A percentile compares a stretch with the other conserved stretches of the same genome.
phyloP scores from a whole-genome alignment of 2,113 vertebrate species.

The Malaclemys terrapin region DNA sequence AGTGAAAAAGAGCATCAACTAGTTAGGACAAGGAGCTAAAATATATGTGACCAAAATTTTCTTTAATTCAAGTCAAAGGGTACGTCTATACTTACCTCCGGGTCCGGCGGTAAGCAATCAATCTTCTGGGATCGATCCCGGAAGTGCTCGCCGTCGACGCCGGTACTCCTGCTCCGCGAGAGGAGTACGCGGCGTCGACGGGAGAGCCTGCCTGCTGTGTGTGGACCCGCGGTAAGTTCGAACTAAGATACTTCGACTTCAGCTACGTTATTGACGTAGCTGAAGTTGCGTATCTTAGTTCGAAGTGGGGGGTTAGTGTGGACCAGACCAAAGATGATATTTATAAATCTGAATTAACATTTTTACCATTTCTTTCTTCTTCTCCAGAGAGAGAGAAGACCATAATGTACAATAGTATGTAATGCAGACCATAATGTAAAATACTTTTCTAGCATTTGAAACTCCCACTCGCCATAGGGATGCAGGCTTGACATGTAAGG shows the following conservation, averaged over 20 bases:
- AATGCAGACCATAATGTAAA: slow-evolving; percentile 53
- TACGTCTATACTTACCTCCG: too few relatives aligned
- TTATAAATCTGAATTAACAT: slow-evolving; percentile 59
- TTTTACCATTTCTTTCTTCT: slow-evolving; percentile 60
- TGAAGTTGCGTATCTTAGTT: too few relatives aligned
- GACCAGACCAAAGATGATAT: neutral
- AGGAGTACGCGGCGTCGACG: too few relatives aligned
- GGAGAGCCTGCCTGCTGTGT: too few relatives aligned
- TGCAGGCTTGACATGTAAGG: slow-evolving; percentile 48
- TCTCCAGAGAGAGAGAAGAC: slow-evolving; percentile 61
- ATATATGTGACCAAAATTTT: slow-evolving; percentile 40
- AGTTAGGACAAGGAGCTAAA: slow-evolving; percentile 30
- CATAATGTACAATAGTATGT: slow-evolving; percentile 51
- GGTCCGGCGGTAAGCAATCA: too few relatives aligned
- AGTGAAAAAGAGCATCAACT: neutral
- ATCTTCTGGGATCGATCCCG: too few relatives aligned
- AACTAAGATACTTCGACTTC: too few relatives aligned
- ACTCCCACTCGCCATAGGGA: slow-evolving; percentile 69
- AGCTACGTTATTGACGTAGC: too few relatives aligned
- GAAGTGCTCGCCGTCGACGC: too few relatives aligned
- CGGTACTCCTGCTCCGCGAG: too few relatives aligned
- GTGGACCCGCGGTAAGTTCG: too few relatives aligned
- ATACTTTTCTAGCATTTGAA: slow-evolving; percentile 75
- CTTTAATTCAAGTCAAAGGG: slow-evolving; percentile 37
- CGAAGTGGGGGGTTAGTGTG: too few relatives aligned